phyloP scores from a whole-genome alignment of 2,113 vertebrate species.

The Rhinoptilus africanus region DNA sequence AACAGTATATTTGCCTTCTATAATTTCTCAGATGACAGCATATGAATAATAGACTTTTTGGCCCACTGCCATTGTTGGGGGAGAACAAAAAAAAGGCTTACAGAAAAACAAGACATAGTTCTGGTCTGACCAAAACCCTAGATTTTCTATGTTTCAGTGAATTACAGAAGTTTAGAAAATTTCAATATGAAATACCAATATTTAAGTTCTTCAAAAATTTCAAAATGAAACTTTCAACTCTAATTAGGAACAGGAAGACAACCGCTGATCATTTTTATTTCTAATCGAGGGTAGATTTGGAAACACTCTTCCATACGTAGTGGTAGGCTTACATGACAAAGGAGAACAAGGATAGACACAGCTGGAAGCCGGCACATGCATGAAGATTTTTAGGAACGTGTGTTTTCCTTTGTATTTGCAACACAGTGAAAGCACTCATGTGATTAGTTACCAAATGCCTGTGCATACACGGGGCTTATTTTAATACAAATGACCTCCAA shows the following conservation, averaged over 20 bases:
- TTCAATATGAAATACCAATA: not conserved
- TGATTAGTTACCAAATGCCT: not conserved
- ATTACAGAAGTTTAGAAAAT: not conserved
- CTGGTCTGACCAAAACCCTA: not conserved
- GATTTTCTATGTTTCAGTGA: not conserved
- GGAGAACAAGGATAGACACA: not conserved
- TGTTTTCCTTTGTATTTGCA: not conserved
- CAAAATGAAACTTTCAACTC: not conserved
- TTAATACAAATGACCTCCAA: not conserved
- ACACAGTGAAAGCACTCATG: not conserved
- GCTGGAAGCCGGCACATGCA: not conserved
- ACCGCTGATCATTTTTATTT: not conserved
- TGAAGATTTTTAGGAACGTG: not conserved
- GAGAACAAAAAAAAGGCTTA: not conserved
- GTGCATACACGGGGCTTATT: not conserved
- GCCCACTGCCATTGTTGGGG: not conserved
- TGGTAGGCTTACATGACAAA: not conserved
- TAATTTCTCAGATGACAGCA: not conserved
- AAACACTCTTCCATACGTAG: not conserved
- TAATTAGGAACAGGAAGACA: not conserved
- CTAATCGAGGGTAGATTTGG: not conserved
- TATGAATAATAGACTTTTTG: not conserved
- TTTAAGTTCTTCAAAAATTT: not conserved
- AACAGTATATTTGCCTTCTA: not conserved
- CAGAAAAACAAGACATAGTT: not conserved